Evolutionary conservation across 1,140 invertebrate species (phyloP), one percentile per base, ranked within the genome.

Genomic region (Eueides isabella): DNA sequence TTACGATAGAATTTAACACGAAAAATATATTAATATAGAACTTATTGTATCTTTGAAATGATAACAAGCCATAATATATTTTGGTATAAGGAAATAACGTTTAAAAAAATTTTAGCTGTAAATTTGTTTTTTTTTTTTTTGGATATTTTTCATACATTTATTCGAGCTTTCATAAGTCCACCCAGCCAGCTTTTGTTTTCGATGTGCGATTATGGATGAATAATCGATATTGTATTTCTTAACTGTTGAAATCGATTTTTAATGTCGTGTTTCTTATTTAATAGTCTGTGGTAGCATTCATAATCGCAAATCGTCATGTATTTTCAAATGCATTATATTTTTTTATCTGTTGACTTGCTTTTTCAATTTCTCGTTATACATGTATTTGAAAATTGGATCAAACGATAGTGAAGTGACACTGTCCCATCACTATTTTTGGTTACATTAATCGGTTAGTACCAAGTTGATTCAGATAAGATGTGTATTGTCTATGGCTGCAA

Each of bases 31-130:
- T 81, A 88, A 86, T 84, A 90, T 87, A 90, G 82, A 55, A 90
- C 79, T 81, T 87, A 82, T 87, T 90, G 83, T 90, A 89, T 91
- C 85, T 90, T 89, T 81, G 80, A 91, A 91, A 88, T 83, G 79
- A 90, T 85, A 90, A 90, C 85, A 91, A 88, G 91, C 91, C 91
- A 92, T 92, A 91, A 92, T 91, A 91, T 92, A 91, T 92, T 92
- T 92, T 92, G 91, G 91, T 92, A 92, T 91, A 91, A 90, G 91
- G 80, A 89, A 80, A 80, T 85, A 87, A 84, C 81, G 73, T 85
- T 82, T 55, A 55, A 55, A 85, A 92, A 90, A 82, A 86, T 87
- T 75, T 85, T 90, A 86, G 85, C 87, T 82, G 63, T 84, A 76
- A 80, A 55, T 48, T 79, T 77, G 19, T 64, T 64, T 81, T 35